phyloP scores from a whole-genome alignment of 2,888 invertebrate species.

The Dryomyza anilis region DNA sequence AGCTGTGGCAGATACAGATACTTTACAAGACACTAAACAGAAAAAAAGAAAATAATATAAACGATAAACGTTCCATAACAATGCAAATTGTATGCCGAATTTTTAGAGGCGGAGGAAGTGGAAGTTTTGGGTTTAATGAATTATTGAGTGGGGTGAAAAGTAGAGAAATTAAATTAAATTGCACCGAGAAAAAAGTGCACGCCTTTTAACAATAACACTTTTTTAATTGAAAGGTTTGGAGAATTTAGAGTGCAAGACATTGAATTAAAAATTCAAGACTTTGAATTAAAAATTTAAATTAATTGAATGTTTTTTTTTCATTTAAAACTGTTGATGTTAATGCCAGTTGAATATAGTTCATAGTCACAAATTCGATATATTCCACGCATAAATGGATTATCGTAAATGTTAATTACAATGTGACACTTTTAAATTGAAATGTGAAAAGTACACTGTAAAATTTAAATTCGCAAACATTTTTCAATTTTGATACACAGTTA shows the following conservation, averaged over 20 bases:
- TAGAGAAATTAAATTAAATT: not conserved
- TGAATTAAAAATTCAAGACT: too few relatives aligned
- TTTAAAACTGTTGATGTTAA: too few relatives aligned
- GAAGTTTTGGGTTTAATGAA: not conserved
- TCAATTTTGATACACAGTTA: not conserved
- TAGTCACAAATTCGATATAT: too few relatives aligned
- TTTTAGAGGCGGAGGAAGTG: not conserved
- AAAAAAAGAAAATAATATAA: too few relatives aligned
- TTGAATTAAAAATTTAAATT: too few relatives aligned
- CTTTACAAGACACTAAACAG: not conserved
- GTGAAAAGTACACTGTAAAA: too few relatives aligned
- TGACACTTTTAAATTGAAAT: too few relatives aligned
- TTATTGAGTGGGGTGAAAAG: not conserved
- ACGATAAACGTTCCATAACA: slow-evolving; percentile 6
- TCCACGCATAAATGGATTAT: too few relatives aligned
- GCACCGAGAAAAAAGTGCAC: slow-evolving; percentile 1
- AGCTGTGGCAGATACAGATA: not conserved
- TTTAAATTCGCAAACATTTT: not conserved
- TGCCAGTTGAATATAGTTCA: too few relatives aligned
- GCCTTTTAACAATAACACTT: not conserved
- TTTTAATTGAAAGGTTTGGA: not conserved
- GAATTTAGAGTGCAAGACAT: too few relatives aligned
- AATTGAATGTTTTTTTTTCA: too few relatives aligned
- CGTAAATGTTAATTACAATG: too few relatives aligned
- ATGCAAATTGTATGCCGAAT: slow-evolving; percentile 10